phyloP scores from a whole-genome alignment of 2,797 vertebrate species.

The Pseudomugil tenellus region DNA sequence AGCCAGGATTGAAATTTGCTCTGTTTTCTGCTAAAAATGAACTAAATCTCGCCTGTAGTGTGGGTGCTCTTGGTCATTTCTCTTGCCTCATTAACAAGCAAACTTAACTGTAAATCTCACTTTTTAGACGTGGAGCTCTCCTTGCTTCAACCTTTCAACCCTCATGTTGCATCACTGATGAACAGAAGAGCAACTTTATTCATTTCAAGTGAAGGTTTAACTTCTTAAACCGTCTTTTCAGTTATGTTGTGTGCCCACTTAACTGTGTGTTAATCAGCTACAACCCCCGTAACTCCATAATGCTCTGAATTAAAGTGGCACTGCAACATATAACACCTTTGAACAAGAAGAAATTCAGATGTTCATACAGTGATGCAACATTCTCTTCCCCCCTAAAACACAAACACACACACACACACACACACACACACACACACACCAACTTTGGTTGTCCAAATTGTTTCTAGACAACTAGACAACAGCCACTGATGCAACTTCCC shows the following conservation, averaged over 20 bases:
- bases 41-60: background rate
- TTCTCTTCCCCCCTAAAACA: no score
- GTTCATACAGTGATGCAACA: slow-evolving; percentile 6
- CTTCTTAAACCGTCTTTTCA: no score
- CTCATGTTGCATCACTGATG: no score
- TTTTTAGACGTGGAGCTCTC: no score
- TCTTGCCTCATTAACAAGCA: background rate
- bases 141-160: no score
- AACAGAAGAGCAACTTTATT: no score
- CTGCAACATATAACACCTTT: background rate
- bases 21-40: background rate
- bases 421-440: slow-evolving; percentile 11
- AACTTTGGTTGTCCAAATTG: no score
- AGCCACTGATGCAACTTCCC: slow-evolving; percentile 24
- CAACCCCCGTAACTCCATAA: no score
- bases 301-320: background rate
- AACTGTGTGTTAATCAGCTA: no score
- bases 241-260: no score
- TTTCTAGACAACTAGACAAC: slow-evolving; percentile 17
- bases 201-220: no score
- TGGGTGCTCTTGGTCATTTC: background rate
- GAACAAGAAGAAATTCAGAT: background rate
- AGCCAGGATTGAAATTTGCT: background rate
- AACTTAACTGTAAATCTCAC: no score
- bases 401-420: slow-evolving; percentile 7